Conservation (phyloP, 2,797 vertebrate species). For the Streptopelia turtur region DNA sequence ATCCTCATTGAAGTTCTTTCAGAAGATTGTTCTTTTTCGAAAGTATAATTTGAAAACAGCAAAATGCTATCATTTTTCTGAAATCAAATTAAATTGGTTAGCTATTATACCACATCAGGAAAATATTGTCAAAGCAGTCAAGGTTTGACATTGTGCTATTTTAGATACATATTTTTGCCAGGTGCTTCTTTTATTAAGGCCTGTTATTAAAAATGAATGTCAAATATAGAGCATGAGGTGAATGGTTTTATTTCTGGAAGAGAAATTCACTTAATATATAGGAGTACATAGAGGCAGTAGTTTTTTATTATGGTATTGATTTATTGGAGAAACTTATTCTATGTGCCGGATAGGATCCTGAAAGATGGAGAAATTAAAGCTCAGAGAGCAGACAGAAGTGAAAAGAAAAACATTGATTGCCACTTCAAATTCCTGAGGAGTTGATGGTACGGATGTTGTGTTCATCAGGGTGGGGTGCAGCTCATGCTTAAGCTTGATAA, state of each 20-base stretch:
- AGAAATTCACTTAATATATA: neutral
- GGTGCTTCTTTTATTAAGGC: neutral
- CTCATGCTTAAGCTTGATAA: neutral
- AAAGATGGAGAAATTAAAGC: neutral
- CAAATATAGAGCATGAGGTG: neutral
- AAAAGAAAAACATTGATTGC: neutral
- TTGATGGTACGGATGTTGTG: neutral
- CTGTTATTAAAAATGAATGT: constrained; percentile 21
- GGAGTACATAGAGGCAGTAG: neutral
- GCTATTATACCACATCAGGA: neutral
- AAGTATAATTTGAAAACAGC: neutral
- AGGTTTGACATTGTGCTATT: neutral
- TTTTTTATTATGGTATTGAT: constrained; percentile 26
- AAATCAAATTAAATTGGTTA: neutral
- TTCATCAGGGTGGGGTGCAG: neutral
- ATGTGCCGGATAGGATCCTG: neutral
- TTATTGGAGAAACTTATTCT: neutral
- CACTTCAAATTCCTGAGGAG: neutral
- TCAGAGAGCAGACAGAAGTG: no score
- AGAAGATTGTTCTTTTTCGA: neutral
- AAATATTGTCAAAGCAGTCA: neutral
- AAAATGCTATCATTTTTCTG: neutral
- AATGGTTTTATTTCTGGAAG: neutral
- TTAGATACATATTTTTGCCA: neutral
- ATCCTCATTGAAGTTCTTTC: neutral